These are phyloP conservation scores for Aporophyla nigra DNA, from an alignment of 2,888 invertebrate genomes.

Conservation along the genomic window DNA sequence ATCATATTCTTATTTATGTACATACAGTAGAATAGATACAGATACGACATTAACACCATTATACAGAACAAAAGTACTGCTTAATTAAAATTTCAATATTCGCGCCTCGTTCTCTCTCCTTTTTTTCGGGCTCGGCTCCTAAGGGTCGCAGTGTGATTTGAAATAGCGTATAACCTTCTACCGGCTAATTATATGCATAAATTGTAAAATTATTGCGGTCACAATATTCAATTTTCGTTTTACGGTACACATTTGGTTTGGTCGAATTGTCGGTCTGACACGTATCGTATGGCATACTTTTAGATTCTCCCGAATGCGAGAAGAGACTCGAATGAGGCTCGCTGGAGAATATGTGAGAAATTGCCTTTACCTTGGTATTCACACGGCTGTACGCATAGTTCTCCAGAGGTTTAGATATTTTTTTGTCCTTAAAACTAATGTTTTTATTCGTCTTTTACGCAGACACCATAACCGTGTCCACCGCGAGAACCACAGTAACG, in stretches of 20 bases:
- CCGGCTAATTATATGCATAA: too few species aligned
- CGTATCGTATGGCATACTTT: too few species aligned
- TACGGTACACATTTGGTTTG: not conserved
- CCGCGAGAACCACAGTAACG: conserved; percentile 91
- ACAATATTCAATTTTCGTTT: not conserved
- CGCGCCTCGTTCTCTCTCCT: too few species aligned
- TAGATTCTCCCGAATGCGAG: not conserved
- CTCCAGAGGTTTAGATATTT: not conserved
- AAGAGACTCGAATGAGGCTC: too few species aligned
- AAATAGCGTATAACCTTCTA: too few species aligned
- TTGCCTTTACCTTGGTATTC: not conserved
- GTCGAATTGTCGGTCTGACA: not conserved
- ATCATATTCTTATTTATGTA: not conserved
- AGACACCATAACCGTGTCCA: conserved; percentile 94
- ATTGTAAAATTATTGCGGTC: not conserved
- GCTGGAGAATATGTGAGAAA: not conserved
- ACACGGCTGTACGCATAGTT: not conserved
- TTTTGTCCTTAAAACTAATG: not conserved
- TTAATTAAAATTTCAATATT: too few species aligned
- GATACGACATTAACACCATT: too few species aligned
- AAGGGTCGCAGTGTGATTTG: too few species aligned
- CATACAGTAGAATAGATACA: too few species aligned
- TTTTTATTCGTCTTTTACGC: conserved; percentile 23
- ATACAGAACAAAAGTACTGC: too few species aligned
- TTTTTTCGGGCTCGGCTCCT: too few species aligned